A percentile compares a stretch with the other conserved stretches of the same genome.
These are phyloP conservation scores for Xanthostigma xanthostigma DNA, from an alignment of 2,888 invertebrate genomes.

Conservation along the genomic window DNA sequence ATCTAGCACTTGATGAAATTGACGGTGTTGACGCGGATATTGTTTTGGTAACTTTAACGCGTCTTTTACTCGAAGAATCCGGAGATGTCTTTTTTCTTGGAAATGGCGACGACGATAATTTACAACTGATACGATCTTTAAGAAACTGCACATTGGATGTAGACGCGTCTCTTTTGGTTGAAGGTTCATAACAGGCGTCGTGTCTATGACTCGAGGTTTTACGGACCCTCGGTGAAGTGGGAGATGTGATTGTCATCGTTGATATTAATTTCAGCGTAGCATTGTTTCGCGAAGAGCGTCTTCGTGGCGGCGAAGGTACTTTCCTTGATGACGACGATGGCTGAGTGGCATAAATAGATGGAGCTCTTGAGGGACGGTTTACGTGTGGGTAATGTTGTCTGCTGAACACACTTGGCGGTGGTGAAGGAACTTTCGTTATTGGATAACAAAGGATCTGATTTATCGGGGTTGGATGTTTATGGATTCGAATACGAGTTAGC, in stretches of 20 bases:
- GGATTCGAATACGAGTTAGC: constrained; percentile 63
- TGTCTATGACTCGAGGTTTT: constrained; percentile 25
- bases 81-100: constrained; percentile 15
- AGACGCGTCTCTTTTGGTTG: constrained; percentile 17
- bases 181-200: constrained; percentile 31
- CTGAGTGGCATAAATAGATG: constrained; percentile 8
- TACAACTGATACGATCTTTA: constrained; percentile 44
- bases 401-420: constrained; percentile 37
- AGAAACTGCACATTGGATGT: constrained; percentile 42
- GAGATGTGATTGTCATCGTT: constrained; percentile 29
- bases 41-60: constrained; percentile 22
- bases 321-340: constrained; percentile 22
- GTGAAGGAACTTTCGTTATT: constrained; percentile 27
- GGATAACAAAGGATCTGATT: constrained; percentile 49
- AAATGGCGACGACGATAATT: constrained; percentile 28
- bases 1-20: constrained; percentile 20
- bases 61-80: constrained; percentile 20
- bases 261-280: constrained; percentile 50
- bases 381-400: constrained; percentile 43
- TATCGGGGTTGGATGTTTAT: constrained; percentile 41
- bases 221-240: constrained; percentile 13
- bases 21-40: constrained; percentile 16
- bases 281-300: constrained; percentile 60
- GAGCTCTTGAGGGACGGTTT: constrained; percentile 30
- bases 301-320: constrained; percentile 59